These are phyloP conservation scores for Entomyzon cyanotis DNA, from an alignment of 2,113 vertebrate genomes.

Conservation along the genomic window DNA sequence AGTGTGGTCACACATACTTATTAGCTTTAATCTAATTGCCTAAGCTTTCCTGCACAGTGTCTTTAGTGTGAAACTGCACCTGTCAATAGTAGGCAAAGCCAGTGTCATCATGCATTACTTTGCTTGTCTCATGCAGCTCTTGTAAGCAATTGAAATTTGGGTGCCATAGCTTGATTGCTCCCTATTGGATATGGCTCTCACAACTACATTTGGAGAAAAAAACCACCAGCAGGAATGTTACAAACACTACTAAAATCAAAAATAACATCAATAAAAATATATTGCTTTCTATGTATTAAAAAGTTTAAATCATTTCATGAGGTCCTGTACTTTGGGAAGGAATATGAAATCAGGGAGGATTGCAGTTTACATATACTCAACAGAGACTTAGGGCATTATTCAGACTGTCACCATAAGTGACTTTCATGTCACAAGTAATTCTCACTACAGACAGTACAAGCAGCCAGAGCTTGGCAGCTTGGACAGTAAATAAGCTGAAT, in stretches of 20 bases:
- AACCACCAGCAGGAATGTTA: not conserved
- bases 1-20: not conserved
- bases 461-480: slow-evolving; percentile 42
- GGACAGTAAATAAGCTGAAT: slow-evolving; percentile 45
- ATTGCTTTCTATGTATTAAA: not conserved
- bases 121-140: not conserved
- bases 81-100: not conserved
- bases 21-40: not conserved
- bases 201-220: not conserved
- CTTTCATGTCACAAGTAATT: slow-evolving; percentile 56
- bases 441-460: slow-evolving; percentile 11
- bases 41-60: not conserved
- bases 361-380: not conserved
- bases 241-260: not conserved
- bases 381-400: slow-evolving; percentile 20
- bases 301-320: not conserved
- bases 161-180: not conserved
- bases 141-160: not conserved
- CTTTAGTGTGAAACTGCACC: not conserved
- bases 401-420: slow-evolving; percentile 38
- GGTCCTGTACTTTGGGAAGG: not conserved
- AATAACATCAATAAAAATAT: not conserved
- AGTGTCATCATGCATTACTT: not conserved
- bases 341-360: not conserved
- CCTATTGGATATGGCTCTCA: not conserved